These are phyloP conservation scores for Phocides pigmalion DNA, from an alignment of 1,140 invertebrate genomes.

Conservation along the genomic window DNA sequence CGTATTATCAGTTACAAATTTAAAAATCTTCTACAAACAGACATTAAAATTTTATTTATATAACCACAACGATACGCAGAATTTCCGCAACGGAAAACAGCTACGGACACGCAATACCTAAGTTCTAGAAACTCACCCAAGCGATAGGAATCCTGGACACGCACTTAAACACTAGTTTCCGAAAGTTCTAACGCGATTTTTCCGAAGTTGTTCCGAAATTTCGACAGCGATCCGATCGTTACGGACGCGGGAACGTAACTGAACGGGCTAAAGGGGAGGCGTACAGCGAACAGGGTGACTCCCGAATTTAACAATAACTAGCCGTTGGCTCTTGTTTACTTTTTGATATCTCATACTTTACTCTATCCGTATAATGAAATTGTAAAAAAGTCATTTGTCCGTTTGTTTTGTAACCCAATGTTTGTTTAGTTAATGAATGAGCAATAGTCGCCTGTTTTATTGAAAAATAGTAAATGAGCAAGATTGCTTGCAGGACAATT, in stretches of 20 bases:
- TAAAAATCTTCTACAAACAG: too few relatives aligned
- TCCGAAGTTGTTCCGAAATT: conserved; percentile 27
- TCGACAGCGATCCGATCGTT: conserved; percentile 36
- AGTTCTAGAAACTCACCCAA: conserved; percentile 26
- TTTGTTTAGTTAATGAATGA: too few relatives aligned
- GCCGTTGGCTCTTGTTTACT: neutral
- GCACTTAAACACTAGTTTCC: conserved; percentile 40
- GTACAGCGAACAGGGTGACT: conserved; percentile 41
- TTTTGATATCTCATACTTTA: neutral
- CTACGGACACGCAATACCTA: neutral
- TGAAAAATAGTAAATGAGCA: too few relatives aligned
- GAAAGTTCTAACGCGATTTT: conserved; percentile 34
- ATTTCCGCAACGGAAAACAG: too few relatives aligned
- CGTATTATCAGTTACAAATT: too few relatives aligned
- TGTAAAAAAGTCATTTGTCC: too few relatives aligned
- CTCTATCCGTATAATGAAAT: too few relatives aligned
- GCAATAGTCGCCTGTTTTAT: too few relatives aligned
- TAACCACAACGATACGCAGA: too few relatives aligned
- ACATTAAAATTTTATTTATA: too few relatives aligned
- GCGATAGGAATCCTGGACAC: conserved; percentile 38
- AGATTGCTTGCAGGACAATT: too few relatives aligned
- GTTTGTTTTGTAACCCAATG: too few relatives aligned
- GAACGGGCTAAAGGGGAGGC: conserved; percentile 27
- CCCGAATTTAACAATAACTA: conserved; percentile 36
- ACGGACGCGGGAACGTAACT: conserved; percentile 33